These are phyloP conservation scores for Pangasius djambal DNA, from an alignment of 2,797 vertebrate species.

Conservation along the genomic window DNA sequence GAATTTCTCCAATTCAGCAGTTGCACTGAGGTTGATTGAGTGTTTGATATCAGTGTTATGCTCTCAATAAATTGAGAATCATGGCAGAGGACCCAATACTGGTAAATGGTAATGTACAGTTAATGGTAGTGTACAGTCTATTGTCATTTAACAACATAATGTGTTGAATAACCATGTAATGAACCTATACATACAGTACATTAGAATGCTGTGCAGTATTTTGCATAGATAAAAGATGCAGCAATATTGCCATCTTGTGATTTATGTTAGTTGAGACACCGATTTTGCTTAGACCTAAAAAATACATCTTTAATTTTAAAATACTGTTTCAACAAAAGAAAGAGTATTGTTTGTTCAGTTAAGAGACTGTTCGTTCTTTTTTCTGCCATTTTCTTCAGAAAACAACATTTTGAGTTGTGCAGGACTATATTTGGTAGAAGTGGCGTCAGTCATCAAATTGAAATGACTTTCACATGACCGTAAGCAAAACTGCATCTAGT, in stretches of 20 bases:
- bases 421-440: neutral
- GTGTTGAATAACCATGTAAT: neutral
- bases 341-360: neutral
- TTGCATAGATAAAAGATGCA: neutral
- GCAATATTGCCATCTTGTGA: slow-evolving; percentile 31
- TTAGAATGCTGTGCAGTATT: neutral
- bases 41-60: neutral
- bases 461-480: neutral
- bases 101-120: neutral
- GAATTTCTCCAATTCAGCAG: neutral
- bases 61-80: neutral
- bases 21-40: neutral
- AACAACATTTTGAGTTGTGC: neutral
- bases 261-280: neutral
- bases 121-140: neutral
- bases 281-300: too few species aligned
- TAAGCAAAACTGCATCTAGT: neutral
- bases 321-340: neutral
- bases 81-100: neutral
- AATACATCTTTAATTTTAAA: neutral
- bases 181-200: neutral
- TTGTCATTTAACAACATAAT: neutral
- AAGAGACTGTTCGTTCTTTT: neutral
- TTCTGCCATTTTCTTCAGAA: neutral
- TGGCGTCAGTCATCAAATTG: neutral